A percentile compares a stretch with the other conserved stretches of the same genome.
phyloP scores from a whole-genome alignment of 2,113 vertebrate species.

The Apaloderma vittatum region DNA sequence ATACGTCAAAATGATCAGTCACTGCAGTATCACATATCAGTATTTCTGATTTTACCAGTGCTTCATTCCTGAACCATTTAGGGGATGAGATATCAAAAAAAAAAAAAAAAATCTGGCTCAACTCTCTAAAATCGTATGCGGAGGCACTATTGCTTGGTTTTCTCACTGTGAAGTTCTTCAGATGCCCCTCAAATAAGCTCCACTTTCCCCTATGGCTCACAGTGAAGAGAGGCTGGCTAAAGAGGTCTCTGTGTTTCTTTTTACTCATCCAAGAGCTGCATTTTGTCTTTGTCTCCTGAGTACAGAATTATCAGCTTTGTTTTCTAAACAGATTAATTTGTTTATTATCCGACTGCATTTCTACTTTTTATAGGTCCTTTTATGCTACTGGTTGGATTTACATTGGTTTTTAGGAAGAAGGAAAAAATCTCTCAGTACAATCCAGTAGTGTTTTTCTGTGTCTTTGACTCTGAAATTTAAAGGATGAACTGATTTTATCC shows the following conservation, averaged over 20 bases:
- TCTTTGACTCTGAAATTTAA: not conserved
- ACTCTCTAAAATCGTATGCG: not conserved
- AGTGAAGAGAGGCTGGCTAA: not conserved
- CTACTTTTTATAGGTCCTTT: not conserved
- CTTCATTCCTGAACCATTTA: not conserved
- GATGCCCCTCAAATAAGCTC: not conserved
- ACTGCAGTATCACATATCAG: not conserved
- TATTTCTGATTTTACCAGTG: not conserved
- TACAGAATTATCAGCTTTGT: not conserved
- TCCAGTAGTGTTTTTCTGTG: not conserved
- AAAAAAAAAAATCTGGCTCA: not conserved
- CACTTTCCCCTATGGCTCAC: not conserved
- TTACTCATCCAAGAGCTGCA: accelerated
- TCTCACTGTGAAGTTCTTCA: not conserved
- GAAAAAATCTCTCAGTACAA: not conserved
- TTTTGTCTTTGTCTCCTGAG: not conserved
- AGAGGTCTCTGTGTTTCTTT: not conserved
- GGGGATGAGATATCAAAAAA: not conserved
- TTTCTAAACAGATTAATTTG: not conserved
- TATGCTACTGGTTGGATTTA: not conserved
- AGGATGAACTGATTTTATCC: not conserved
- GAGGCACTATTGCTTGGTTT: not conserved
- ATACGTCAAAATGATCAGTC: not conserved
- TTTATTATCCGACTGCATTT: not conserved
- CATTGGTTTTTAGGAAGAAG: not conserved